Conservation (phyloP, 53 echinoderm and acorn worm species). For the Echinarachnius parma region DNA sequence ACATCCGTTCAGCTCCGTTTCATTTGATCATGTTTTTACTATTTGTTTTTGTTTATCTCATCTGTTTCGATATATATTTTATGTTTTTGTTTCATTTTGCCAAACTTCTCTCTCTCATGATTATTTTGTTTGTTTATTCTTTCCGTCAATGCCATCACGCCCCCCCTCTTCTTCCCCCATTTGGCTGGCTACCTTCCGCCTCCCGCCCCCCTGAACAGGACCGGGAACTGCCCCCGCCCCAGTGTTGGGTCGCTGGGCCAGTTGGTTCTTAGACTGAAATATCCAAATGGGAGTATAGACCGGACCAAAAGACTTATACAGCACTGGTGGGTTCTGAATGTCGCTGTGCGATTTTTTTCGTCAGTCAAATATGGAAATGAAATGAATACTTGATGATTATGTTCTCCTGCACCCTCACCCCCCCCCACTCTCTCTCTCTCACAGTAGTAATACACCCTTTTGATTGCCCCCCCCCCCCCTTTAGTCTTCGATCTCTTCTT, state of each 20-base stretch:
- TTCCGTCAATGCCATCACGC: constrained; percentile 2
- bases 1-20: too few species aligned
- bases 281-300: constrained; percentile 48
- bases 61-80: too few species aligned
- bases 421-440: background rate
- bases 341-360: background rate
- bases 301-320: constrained; percentile 48
- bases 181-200: background rate
- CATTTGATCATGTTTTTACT: too few species aligned
- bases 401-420: background rate
- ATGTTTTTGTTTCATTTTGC: background rate
- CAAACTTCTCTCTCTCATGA: background rate
- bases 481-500: too few species aligned
- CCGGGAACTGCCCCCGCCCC: constrained; percentile 51
- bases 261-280: constrained; percentile 60
- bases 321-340: constrained; percentile 62
- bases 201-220: constrained; percentile 13
- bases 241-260: constrained; percentile 70
- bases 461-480: too few species aligned
- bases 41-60: too few species aligned
- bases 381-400: background rate
- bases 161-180: constrained; percentile 8
- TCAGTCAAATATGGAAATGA: background rate
- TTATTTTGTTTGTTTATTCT: constrained; percentile 11
- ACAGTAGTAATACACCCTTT: too few species aligned